Conservation (phyloP, 2,113 vertebrate species). For the Smithornis capensis region DNA sequence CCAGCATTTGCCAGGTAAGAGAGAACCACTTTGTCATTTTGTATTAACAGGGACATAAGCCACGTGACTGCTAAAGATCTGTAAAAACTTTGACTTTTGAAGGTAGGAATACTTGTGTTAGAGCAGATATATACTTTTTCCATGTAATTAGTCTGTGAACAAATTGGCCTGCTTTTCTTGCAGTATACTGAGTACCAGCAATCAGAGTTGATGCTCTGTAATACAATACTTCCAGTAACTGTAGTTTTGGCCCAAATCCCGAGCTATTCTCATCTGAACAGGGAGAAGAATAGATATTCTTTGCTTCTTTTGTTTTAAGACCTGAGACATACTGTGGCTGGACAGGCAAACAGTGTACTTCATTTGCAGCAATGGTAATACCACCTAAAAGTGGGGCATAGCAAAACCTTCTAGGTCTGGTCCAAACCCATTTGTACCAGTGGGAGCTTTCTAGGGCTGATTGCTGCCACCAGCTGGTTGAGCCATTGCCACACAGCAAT, state of each 20-base stretch:
- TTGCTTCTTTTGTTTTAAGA: background rate
- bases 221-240: background rate
- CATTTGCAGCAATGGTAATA: background rate
- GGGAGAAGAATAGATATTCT: background rate
- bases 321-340: background rate
- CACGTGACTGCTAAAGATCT: background rate
- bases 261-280: background rate
- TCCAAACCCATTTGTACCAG: fast-evolving
- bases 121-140: background rate
- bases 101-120: background rate
- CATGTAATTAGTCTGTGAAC: background rate
- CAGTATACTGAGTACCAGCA: background rate
- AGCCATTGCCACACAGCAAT: background rate
- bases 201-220: background rate
- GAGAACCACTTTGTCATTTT: background rate
- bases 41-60: background rate
- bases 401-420: background rate
- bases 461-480: background rate
- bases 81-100: background rate
- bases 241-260: background rate
- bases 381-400: fast-evolving
- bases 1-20: conserved; percentile 89
- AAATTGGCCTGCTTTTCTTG: background rate
- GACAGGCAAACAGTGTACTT: background rate
- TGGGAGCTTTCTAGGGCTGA: background rate